A percentile compares a stretch with the other conserved stretches of the same genome.
Evolutionary conservation across 1,140 invertebrate genomes (phyloP).

Genomic region (Danaus melanippus): DNA sequence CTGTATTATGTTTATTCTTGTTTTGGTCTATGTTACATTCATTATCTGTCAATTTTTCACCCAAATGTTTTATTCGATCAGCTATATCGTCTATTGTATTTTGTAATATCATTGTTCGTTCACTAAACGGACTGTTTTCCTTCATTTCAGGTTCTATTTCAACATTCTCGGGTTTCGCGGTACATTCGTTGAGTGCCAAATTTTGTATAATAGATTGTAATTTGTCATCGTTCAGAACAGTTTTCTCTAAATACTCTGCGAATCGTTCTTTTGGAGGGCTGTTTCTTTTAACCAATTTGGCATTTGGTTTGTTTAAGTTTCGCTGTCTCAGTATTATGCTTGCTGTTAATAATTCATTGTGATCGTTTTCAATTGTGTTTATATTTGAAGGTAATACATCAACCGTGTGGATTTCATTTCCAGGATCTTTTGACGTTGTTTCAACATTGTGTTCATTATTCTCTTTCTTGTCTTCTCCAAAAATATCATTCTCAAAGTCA

Average conservation of each 20-base stretch:
- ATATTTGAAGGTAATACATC: too few relatives aligned
- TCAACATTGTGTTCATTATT: too few relatives aligned
- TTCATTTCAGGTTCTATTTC: slow-evolving; percentile 7
- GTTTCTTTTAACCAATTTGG: slow-evolving; percentile 37
- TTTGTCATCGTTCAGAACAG: slow-evolving; percentile 61
- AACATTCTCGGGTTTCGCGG: slow-evolving; percentile 11
- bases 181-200: slow-evolving; percentile 47
- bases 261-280: slow-evolving; percentile 62
- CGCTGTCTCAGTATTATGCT: slow-evolving; percentile 32
- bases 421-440: too few relatives aligned
- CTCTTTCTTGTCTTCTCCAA: too few relatives aligned
- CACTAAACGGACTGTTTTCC: slow-evolving; percentile 19
- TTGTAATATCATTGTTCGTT: slow-evolving; percentile 28
- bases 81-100: slow-evolving; percentile 30
- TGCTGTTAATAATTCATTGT: slow-evolving; percentile 29
- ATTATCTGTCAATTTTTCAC: slow-evolving; percentile 5
- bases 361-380: background rate
- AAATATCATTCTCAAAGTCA: too few relatives aligned
- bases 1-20: slow-evolving; percentile 8
- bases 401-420: too few relatives aligned
- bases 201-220: slow-evolving; percentile 63
- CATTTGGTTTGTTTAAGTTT: slow-evolving; percentile 25
- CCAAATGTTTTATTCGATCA: slow-evolving; percentile 29
- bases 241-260: slow-evolving; percentile 60
- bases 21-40: too few relatives aligned